phyloP scores from a whole-genome alignment of 2,797 vertebrate genomes.

The Sebastiscus tertius region DNA sequence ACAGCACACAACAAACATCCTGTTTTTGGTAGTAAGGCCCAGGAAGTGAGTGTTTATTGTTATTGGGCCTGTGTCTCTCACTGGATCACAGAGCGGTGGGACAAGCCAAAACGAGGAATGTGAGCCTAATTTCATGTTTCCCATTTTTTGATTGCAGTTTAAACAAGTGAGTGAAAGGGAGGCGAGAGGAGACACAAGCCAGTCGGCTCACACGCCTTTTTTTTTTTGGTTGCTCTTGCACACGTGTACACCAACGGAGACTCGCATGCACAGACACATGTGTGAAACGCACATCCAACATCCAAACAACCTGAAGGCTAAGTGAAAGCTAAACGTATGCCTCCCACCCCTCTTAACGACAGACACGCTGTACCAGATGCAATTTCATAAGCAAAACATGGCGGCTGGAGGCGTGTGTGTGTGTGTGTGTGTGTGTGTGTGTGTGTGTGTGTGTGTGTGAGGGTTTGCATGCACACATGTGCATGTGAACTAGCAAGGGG shows the following conservation, averaged over 20 bases:
- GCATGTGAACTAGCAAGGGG: constrained; percentile 27
- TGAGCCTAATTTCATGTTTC: constrained; percentile 81
- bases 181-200: constrained; percentile 34
- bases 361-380: constrained; percentile 52
- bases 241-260: constrained; percentile 6
- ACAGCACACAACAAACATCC: constrained; percentile 84
- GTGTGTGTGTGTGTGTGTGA: not conserved
- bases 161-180: constrained; percentile 71
- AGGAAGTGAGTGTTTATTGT: constrained; percentile 84
- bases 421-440: constrained; percentile 14
- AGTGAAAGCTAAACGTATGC: constrained; percentile 35
- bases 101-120: constrained; percentile 74
- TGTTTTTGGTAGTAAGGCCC: constrained; percentile 78
- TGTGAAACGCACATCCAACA: constrained; percentile 41
- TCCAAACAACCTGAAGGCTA: constrained; percentile 52
- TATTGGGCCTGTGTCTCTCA: constrained; percentile 72
- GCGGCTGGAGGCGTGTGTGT: not conserved
- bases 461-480: constrained; percentile 15
- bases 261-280: constrained; percentile 5
- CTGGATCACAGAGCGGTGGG: constrained; percentile 62
- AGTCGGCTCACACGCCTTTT: constrained; percentile 12
- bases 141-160: constrained; percentile 80
- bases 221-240: constrained; percentile 3
- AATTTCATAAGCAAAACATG: constrained; percentile 54
- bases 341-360: constrained; percentile 17